Base-by-base conservation (phyloP, 2,797 vertebrate genomes). In the Silurus aristotelis region DNA sequence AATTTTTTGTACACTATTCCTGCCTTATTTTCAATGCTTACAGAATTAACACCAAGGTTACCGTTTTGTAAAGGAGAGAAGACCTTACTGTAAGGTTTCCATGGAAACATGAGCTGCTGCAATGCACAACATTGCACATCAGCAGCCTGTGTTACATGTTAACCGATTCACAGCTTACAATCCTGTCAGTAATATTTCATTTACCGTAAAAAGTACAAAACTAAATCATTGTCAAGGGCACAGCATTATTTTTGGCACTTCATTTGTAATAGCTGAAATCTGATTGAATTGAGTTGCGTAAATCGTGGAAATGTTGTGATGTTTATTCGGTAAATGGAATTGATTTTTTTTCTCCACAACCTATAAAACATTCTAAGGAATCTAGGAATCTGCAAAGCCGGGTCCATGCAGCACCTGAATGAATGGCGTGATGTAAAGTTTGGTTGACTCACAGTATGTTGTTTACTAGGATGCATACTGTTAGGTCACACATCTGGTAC, bases 31-130 rank as follows among this genome's bases (percentile, higher is more conserved):
- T 78, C 48, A 19, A 20, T 75, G 61, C 68, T 86, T 66, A 71
- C 68, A 84, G 63, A 87, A 71, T 66, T n/a, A 84, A 79, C 64
- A 82, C 72, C 52, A 78, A 84, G 82, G 66, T 75, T 63, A 72
- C 63, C 75, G 43, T 77, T 87, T 73, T 63, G 84, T 90, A 73
- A 80, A 60, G 75, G 83, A 67, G 84, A 72, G 60, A 85, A 87
- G 67, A 87, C 92, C 92, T 92, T 92, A 80, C 89, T 89, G 89
- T 89, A 89, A 90, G 91, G 92, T 94, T 94, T 84, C 94, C 92
- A 95, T 95, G 93, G 94, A 93, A 95, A 95, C 94, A 91, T 90
- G 85, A 60, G 56, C 85, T 89, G 83, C 85, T 86, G 89, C 87
- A 89, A 84, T 88, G 87, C 86, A 89, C 82, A 87, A 82, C 64